Evolutionary conservation across 2,113 vertebrate genomes (phyloP).

Genomic region (Sterna hirundo): DNA sequence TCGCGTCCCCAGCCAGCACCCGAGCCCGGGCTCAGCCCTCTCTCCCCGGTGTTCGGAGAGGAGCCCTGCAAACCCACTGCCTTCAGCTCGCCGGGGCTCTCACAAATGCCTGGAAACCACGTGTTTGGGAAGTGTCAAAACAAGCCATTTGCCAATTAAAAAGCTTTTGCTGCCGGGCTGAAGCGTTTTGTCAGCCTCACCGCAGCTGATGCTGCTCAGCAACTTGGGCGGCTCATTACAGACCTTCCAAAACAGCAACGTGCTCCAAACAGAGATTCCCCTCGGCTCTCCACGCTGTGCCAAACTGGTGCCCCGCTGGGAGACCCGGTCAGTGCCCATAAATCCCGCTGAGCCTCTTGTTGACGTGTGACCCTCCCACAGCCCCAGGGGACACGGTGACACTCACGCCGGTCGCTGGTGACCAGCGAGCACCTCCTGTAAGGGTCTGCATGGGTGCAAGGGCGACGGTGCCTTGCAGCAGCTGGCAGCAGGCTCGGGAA

Average conservation of each 20-base stretch:
- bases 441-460: not conserved
- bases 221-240: not conserved
- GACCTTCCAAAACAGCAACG: not conserved
- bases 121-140: not conserved
- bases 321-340: not conserved
- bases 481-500: not conserved
- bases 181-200: not conserved
- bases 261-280: not conserved
- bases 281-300: not conserved
- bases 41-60: not conserved
- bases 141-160: not conserved
- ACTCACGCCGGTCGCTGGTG: fast-evolving
- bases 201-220: not conserved
- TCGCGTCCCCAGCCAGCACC: not conserved
- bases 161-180: not conserved
- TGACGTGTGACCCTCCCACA: not conserved
- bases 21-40: not conserved
- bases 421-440: not conserved
- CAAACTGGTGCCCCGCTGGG: not conserved
- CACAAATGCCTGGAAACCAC: not conserved
- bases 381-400: not conserved
- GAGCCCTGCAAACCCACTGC: not conserved
- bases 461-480: not conserved
- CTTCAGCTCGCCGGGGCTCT: not conserved
- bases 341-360: not conserved